phyloP scores from a whole-genome alignment of 2,113 vertebrate genomes.

The Tringa solitaria region DNA sequence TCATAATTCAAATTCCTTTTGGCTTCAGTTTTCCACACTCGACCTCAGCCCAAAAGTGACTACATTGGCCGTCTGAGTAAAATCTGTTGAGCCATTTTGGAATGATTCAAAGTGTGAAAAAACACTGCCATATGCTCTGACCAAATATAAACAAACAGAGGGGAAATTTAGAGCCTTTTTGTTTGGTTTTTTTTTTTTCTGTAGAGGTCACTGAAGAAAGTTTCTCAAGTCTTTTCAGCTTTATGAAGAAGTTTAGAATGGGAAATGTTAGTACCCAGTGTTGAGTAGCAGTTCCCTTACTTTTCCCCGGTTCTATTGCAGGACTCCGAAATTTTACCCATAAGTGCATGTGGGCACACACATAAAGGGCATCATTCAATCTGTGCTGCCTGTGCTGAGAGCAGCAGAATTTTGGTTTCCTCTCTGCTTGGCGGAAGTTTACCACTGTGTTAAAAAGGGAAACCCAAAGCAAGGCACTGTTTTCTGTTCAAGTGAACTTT shows the following conservation, averaged over 20 bases:
- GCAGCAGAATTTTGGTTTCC: not conserved
- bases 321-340: not conserved
- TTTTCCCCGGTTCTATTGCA: not conserved
- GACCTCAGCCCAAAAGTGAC: not conserved
- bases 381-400: not conserved
- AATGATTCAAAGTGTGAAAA: slow-evolving; percentile 6
- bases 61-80: not conserved
- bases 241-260: not conserved
- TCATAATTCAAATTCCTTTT: slow-evolving; percentile 57
- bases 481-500: slow-evolving; percentile 18
- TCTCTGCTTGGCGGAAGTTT: not conserved
- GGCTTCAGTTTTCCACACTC: slow-evolving; percentile 31
- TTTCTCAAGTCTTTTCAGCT: not conserved
- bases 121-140: not conserved
- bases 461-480: not conserved
- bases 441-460: not conserved
- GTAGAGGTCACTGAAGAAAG: not conserved
- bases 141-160: slow-evolving; percentile 14
- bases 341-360: not conserved
- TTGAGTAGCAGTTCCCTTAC: not conserved
- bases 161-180: not conserved
- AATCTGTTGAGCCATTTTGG: slow-evolving; percentile 15
- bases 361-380: not conserved
- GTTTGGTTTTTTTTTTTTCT: not conserved
- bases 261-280: not conserved